Evolutionary conservation across 2,797 vertebrate species (phyloP).

Genomic region (Hydrophis major): DNA sequence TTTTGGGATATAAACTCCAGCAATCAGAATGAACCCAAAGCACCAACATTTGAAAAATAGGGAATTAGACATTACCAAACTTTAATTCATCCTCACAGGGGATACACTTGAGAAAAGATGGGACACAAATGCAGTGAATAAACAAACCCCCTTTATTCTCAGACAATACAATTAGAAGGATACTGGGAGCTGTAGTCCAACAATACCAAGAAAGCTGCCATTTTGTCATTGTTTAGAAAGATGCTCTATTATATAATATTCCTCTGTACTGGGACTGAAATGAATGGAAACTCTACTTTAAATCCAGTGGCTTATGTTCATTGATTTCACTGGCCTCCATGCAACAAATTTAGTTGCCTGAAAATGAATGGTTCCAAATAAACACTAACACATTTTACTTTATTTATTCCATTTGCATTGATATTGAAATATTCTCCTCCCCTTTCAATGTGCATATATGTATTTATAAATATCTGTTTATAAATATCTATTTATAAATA

Average conservation of each 20-base stretch:
- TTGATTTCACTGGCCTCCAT: background rate
- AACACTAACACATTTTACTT: background rate
- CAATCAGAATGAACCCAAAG: background rate
- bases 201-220: background rate
- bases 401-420: background rate
- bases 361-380: background rate
- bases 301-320: background rate
- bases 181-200: background rate
- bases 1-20: background rate
- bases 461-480: background rate
- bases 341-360: too few relatives aligned
- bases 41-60: background rate
- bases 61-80: background rate
- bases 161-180: background rate
- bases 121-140: background rate
- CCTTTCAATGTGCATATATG: background rate
- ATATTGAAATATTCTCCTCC: background rate
- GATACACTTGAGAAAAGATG: background rate
- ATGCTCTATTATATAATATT: background rate
- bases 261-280: background rate
- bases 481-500: too few relatives aligned
- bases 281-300: background rate
- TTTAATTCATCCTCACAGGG: background rate
- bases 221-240: background rate
- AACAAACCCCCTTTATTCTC: background rate